A percentile compares a stretch with the other conserved stretches of the same genome.
Evolutionary conservation across 2,888 invertebrate species (phyloP).

Genomic region (Melanostoma mellinum): DNA sequence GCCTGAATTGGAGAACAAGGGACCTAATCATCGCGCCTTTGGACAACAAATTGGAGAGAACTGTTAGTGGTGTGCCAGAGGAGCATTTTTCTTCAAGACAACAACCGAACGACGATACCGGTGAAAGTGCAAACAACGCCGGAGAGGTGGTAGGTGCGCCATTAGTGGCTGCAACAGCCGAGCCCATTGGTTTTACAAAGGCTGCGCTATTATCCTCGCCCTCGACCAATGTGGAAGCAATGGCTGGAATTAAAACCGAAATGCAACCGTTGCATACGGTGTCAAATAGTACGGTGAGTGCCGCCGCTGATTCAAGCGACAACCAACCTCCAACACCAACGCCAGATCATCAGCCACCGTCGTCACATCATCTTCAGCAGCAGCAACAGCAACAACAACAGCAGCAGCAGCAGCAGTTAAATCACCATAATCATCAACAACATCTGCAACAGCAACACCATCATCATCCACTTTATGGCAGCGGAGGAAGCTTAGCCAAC

Average conservation of each 20-base stretch:
- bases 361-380: slow-evolving; percentile 61
- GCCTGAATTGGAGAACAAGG: slow-evolving; percentile 51
- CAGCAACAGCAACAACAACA: slow-evolving; percentile 78
- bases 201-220: slow-evolving; percentile 25
- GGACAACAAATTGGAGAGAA: not conserved
- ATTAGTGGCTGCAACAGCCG: slow-evolving; percentile 23
- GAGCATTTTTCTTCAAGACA: slow-evolving; percentile 18
- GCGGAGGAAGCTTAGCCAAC: slow-evolving; percentile 66
- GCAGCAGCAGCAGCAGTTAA: slow-evolving; percentile 84
- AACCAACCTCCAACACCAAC: slow-evolving; percentile 82
- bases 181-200: slow-evolving; percentile 39
- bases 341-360: slow-evolving; percentile 75
- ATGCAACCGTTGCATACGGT: slow-evolving; percentile 81
- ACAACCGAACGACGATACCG: slow-evolving; percentile 4
- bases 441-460: slow-evolving; percentile 75
- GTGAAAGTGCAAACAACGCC: slow-evolving; percentile 37
- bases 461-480: slow-evolving; percentile 62
- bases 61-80: slow-evolving; percentile 16
- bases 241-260: slow-evolving; percentile 79
- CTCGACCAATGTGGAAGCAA: slow-evolving; percentile 67
- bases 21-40: slow-evolving; percentile 10
- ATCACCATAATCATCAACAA: slow-evolving; percentile 78
- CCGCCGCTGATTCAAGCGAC: slow-evolving; percentile 90
- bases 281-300: slow-evolving; percentile 84
- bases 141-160: slow-evolving; percentile 23